A percentile compares a stretch with the other conserved stretches of the same genome.
These are phyloP conservation scores for Melanotaenia trifasciata DNA, from an alignment of 2,797 vertebrate genomes.

Conservation along the genomic window DNA sequence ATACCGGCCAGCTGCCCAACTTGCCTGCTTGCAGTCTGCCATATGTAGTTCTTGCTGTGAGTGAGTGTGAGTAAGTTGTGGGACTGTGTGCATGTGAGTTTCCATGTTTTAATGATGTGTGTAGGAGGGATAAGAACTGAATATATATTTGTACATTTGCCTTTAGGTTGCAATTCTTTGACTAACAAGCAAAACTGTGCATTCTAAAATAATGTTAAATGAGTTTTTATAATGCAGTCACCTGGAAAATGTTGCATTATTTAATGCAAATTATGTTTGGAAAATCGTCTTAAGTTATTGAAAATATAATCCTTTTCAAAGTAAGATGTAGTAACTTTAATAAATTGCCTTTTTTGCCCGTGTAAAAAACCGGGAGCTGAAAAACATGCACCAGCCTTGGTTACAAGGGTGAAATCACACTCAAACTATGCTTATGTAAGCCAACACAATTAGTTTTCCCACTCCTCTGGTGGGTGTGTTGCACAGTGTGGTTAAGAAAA, in stretches of 20 bases:
- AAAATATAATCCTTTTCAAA: not conserved
- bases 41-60: constrained; percentile 66
- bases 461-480: constrained; percentile 24
- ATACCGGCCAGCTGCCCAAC: constrained; percentile 83
- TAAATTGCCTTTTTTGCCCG: not conserved
- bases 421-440: constrained; percentile 44
- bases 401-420: constrained; percentile 47
- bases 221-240: not conserved
- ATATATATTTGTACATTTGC: not conserved
- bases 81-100: constrained; percentile 24
- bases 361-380: constrained; percentile 3
- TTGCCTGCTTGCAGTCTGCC: constrained; percentile 68
- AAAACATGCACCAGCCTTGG: constrained; percentile 8
- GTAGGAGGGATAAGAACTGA: constrained; percentile 3
- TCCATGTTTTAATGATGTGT: constrained; percentile 52
- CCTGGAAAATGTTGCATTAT: not conserved
- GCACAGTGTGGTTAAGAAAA: constrained; percentile 1
- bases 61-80: constrained; percentile 50
- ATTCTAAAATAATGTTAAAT: not conserved
- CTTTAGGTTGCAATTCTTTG: not conserved
- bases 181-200: not conserved
- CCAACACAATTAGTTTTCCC: constrained; percentile 2
- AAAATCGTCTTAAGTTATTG: not conserved
- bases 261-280: not conserved
- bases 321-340: not conserved